These are phyloP conservation scores for Opisthograptis luteolata DNA, from an alignment of 2,888 invertebrate species.

Conservation along the genomic window DNA sequence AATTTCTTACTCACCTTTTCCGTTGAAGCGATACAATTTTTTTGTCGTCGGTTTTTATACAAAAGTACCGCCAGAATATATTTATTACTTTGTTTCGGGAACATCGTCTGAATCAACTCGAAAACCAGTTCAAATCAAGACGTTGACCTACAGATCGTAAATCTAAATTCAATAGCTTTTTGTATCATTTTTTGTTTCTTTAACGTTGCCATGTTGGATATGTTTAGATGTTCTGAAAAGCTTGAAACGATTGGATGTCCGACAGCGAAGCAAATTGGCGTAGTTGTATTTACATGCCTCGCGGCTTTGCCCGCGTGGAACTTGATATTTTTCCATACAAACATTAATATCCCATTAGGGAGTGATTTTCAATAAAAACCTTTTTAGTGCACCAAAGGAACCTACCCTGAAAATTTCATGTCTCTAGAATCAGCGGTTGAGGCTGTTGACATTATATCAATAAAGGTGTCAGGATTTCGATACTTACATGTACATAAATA, in stretches of 20 bases:
- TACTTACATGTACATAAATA: no score
- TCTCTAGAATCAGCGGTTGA: no score
- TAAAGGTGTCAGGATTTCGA: no score
- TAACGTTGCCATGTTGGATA: conserved; percentile 21
- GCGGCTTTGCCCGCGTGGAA: not conserved
- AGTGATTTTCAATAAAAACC: no score
- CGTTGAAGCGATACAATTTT: conserved; percentile 14
- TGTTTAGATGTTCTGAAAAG: conserved; percentile 26
- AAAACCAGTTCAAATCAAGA: conserved; percentile 53
- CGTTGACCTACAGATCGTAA: conserved; percentile 49
- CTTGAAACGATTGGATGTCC: conserved; percentile 15
- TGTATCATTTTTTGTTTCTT: conserved; percentile 23
- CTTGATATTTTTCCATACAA: no score
- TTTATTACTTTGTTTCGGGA: conserved; percentile 33
- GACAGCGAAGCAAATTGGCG: conserved; percentile 8
- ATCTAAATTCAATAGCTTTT: conserved; percentile 37
- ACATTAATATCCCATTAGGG: no score
- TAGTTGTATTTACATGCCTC: conserved; percentile 1
- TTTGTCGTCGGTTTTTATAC: conserved; percentile 20
- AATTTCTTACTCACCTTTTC: conserved; percentile 17
- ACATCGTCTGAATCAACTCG: conserved; percentile 45
- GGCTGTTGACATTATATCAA: no score
- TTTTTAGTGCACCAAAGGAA: no score
- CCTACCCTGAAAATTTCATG: no score
- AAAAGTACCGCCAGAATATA: conserved; percentile 9